phyloP scores from a whole-genome alignment of 1,140 invertebrate genomes.

The roundworm (Caenorhabditis elegans) region DNA sequence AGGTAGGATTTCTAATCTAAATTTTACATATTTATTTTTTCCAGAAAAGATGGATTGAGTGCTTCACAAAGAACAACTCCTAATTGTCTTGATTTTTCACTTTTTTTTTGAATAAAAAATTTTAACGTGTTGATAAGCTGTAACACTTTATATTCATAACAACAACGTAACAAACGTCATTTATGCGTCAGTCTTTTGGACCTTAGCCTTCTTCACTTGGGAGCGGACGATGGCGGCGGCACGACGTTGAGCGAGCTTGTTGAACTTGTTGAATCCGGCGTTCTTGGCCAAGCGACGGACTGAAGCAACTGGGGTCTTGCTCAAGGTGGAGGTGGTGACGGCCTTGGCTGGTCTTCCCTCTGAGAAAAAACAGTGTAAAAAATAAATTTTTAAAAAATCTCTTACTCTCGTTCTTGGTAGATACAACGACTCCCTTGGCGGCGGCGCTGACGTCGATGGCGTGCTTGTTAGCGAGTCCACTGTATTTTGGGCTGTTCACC shows the following conservation, averaged over 20 bases:
- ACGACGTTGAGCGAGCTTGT: conserved; percentile 39
- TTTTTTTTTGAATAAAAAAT: not conserved
- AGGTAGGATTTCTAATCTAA: not conserved
- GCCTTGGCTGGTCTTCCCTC: conserved; percentile 38
- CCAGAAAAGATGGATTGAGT: not conserved
- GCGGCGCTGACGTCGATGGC: conserved; percentile 38
- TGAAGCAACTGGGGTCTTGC: conserved; percentile 33
- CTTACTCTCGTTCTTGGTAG: conserved; percentile 38
- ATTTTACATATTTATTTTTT: not conserved
- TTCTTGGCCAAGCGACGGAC: conserved; percentile 1
- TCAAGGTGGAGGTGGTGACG: conserved; percentile 29
- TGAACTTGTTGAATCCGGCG: conserved; percentile 25
- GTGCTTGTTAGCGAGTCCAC: conserved; percentile 46
- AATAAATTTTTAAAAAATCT: not conserved
- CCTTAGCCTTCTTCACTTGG: conserved; percentile 21
- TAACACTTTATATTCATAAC: conserved; percentile 6
- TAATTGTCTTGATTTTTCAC: not conserved
- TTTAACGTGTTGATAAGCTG: not conserved
- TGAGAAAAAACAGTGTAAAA: not conserved
- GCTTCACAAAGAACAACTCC: not conserved
- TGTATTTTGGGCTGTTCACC: conserved; percentile 38
- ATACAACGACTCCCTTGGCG: conserved; percentile 37
- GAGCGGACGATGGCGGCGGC: conserved; percentile 36
- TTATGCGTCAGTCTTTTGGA: conserved; percentile 37
- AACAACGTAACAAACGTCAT: not conserved